Conservation (phyloP, 1,140 invertebrate species). For the Chlorops oryzae region DNA sequence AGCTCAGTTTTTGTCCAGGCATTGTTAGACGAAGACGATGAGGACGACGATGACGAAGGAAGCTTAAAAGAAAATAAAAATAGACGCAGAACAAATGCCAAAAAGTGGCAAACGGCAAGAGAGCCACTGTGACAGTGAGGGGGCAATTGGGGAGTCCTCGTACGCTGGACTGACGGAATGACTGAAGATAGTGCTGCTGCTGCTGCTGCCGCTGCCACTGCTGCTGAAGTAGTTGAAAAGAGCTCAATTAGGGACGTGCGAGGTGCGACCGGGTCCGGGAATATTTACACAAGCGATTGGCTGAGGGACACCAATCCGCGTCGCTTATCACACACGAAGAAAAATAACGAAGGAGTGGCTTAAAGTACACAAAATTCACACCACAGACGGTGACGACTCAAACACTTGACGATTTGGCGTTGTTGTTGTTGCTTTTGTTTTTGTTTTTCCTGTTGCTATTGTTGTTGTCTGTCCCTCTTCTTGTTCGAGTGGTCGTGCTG, state of each 20-base stretch:
- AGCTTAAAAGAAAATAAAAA: no score
- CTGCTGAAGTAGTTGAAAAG: background rate
- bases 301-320: conserved; percentile 21
- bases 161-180: no score
- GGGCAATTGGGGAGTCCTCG: no score
- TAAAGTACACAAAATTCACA: conserved; percentile 48
- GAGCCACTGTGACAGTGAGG: no score
- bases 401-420: background rate
- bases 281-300: conserved; percentile 21
- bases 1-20: no score
- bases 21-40: no score
- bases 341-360: conserved; percentile 46
- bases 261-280: background rate
- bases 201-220: no score
- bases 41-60: no score
- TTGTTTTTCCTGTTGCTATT: conserved; percentile 5
- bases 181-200: no score
- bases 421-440: conserved; percentile 5
- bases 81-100: no score
- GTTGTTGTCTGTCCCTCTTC: background rate
- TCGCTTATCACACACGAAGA: conserved; percentile 17
- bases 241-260: background rate
- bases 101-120: no score
- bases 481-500: background rate
- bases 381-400: conserved; percentile 19